Conservation (phyloP, 1,140 invertebrate genomes). For the Hetaerina americana region DNA sequence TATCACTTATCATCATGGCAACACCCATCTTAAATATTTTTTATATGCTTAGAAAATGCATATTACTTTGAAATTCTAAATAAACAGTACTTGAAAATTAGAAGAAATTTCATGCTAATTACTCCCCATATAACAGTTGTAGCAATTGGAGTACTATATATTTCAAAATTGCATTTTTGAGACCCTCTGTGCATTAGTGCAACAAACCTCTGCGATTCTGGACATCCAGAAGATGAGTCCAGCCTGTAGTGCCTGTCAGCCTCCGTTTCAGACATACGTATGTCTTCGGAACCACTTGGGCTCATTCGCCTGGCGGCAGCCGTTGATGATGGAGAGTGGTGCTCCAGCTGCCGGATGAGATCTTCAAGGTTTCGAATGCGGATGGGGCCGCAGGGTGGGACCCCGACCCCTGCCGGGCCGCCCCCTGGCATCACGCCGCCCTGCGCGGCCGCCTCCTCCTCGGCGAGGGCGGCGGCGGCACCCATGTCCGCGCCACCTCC, state of each 20-base stretch:
- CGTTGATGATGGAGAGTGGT: slow-evolving; percentile 43
- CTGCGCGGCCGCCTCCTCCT: slow-evolving; percentile 9
- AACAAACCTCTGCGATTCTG: neutral
- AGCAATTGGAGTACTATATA: too few relatives aligned
- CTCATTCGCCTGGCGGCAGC: slow-evolving; percentile 60
- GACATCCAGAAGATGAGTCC: slow-evolving; percentile 29
- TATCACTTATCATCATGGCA: too few relatives aligned
- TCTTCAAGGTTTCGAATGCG: slow-evolving; percentile 83
- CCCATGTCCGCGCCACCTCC: slow-evolving; percentile 25
- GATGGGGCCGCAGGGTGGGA: slow-evolving; percentile 27
- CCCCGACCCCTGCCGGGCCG: slow-evolving; percentile 1
- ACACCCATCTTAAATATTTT: too few relatives aligned
- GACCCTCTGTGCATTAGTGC: too few relatives aligned
- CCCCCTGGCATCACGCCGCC: slow-evolving; percentile 22
- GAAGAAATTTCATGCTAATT: too few relatives aligned
- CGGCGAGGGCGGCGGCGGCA: slow-evolving; percentile 16
- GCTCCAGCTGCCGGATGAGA: slow-evolving; percentile 70
- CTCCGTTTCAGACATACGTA: slow-evolving; percentile 81
- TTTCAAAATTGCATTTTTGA: too few relatives aligned
- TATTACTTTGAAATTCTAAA: too few relatives aligned
- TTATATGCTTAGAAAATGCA: too few relatives aligned
- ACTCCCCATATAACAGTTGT: too few relatives aligned
- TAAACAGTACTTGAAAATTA: too few relatives aligned
- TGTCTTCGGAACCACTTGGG: slow-evolving; percentile 79
- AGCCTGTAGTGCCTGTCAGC: slow-evolving; percentile 76